Evolutionary conservation across 2,888 invertebrate genomes (phyloP).

Genomic region (Apamea monoglypha): DNA sequence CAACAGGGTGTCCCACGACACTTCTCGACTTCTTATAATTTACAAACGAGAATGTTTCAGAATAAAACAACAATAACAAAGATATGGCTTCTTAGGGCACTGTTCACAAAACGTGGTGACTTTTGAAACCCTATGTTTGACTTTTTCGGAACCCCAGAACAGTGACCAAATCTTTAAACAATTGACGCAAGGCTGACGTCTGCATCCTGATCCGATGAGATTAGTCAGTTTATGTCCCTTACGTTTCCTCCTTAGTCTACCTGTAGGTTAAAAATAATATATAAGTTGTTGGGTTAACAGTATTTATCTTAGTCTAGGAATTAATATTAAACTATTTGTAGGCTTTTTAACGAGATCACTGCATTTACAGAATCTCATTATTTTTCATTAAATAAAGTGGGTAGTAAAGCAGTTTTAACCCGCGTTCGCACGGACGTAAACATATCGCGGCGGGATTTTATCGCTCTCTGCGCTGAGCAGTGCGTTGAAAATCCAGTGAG

Average conservation of each 20-base stretch:
- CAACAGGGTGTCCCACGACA: not conserved
- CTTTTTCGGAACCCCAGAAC: conserved; percentile 61
- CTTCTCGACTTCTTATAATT: not conserved
- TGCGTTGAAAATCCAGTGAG: not conserved
- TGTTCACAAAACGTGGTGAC: conserved; percentile 64
- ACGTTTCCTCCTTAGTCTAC: not conserved
- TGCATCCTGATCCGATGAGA: conserved; percentile 50
- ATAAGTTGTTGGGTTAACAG: not conserved
- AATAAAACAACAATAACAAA: conserved; percentile 61
- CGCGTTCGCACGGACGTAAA: not conserved
- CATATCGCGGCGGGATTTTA: not conserved
- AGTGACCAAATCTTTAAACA: conserved; percentile 66
- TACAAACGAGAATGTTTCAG: conserved; percentile 22
- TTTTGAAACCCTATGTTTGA: conserved; percentile 60
- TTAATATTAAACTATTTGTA: not conserved
- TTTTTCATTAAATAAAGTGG: not conserved
- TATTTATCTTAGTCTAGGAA: not conserved
- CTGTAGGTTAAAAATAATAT: conserved; percentile 24
- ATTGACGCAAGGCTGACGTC: conserved; percentile 62
- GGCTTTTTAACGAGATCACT: not conserved
- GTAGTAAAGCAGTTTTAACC: conserved; percentile 3
- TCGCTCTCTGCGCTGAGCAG: not conserved
- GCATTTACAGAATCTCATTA: not conserved
- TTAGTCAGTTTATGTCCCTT: conserved; percentile 54
- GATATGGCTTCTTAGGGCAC: conserved; percentile 63